A percentile compares a stretch with the other conserved stretches of the same genome.
Conservation (phyloP, 2,113 vertebrate species). For the Perca schrenkii region DNA sequence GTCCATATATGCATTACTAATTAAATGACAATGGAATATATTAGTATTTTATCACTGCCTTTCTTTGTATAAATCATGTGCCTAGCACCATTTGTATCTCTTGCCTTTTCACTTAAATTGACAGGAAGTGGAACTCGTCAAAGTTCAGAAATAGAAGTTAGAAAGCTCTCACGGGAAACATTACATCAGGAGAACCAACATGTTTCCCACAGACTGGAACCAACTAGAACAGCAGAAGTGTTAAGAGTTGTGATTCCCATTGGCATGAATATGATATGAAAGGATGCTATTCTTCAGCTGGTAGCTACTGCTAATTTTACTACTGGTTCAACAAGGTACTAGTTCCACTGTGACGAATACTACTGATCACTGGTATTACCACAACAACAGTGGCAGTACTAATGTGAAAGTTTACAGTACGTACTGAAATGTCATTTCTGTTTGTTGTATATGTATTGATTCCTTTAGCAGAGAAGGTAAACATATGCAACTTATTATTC, state of each 20-base stretch:
- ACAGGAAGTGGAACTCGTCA: slow-evolving; percentile 35
- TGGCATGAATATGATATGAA: background rate
- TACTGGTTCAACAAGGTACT: background rate
- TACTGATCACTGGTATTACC: background rate
- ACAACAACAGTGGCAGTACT: background rate
- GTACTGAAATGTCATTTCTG: background rate
- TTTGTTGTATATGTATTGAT: background rate
- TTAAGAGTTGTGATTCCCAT: background rate
- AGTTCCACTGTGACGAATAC: background rate
- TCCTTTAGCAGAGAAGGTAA: background rate
- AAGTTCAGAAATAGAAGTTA: slow-evolving; percentile 26
- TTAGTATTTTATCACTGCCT: background rate
- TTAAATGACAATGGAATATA: too few species aligned
- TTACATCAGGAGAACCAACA: slow-evolving; percentile 8
- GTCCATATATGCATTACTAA: too few species aligned
- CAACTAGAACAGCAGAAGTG: background rate
- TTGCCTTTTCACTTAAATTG: slow-evolving; percentile 25
- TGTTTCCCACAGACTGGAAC: slow-evolving; percentile 25
- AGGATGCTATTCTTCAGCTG: background rate
- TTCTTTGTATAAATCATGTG: background rate
- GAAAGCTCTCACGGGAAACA: slow-evolving; percentile 34
- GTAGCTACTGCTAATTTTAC: background rate
- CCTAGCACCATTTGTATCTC: slow-evolving; percentile 64
- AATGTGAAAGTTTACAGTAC: background rate
- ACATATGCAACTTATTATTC: too few species aligned